Base-by-base conservation (phyloP, 1,140 invertebrate species). In the Euschistus heros region DNA sequence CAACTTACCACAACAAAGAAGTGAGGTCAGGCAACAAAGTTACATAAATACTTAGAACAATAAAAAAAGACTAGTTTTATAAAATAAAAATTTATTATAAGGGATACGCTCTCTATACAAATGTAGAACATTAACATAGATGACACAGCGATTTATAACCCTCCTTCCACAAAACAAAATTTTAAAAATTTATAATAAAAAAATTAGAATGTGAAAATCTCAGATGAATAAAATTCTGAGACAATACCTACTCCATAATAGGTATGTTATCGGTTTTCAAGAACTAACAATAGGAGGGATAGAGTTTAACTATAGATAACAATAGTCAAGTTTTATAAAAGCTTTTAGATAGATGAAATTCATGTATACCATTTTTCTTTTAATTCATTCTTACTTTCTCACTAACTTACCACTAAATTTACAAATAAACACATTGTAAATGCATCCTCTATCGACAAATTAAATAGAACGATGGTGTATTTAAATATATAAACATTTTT, bases 401-500 rank as follows among this genome's bases (percentile, higher is more conserved):
- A n/a, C 46, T 47, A 47, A 54, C 52, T 54, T 54, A 54, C 22
- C n/a, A 2, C 52, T 54, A 54, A 47, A 60, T 60, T 60, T 60
- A 60, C 57, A 60, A 60, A 60, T 37, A 60, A 60, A 60, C 27
- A 37, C 20, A 33, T 37, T 30, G 57, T 60, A 60, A 60, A 60
- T 60, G 57, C 57, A 60, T 30, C 22, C 57, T 60, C 5, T 54
- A 60, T 60, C 57, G 57, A 60, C 27, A 60, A 60, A 60, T 60
- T 60, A 60, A 60, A 60, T 60, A 60, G 27, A 60, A 60, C 57
- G 20, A 42, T 42, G 57, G 57, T 60, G 57, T 60, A 37, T 60
- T 60, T 37, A 60, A 54, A 54, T 54, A 60, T 60, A 60, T 60
- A 60, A 60, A 60, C 57, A 60, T 60, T 60, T 60, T 54, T 15